A percentile compares a stretch with the other conserved stretches of the same genome.
Evolutionary conservation across 2,797 vertebrate species (phyloP).

Genomic region (Hemitrygon akajei): DNA sequence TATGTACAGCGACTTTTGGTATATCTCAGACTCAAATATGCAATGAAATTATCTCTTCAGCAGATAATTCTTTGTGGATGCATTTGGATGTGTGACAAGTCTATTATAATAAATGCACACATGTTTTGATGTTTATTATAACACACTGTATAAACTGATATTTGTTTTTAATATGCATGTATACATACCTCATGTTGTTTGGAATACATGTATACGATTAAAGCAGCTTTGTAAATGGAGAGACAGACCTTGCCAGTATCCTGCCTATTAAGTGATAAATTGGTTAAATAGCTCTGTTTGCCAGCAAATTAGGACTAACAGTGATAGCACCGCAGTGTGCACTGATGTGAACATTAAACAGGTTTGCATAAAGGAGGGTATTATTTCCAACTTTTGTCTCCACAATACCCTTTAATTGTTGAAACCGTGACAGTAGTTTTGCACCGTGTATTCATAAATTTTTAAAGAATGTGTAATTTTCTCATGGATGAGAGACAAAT

Average conservation of each 20-base stretch:
- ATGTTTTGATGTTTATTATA: background rate
- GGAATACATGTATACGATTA: background rate
- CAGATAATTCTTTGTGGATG: background rate
- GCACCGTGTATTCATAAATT: background rate
- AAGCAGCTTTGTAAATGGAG: background rate
- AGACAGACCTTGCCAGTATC: background rate
- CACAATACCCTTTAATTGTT: background rate
- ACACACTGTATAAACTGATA: background rate
- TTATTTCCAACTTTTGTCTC: background rate
- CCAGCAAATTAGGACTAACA: conserved; percentile 31
- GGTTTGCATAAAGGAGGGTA: background rate
- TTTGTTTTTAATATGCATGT: background rate
- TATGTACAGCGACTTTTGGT: background rate
- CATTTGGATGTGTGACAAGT: background rate
- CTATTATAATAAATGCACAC: background rate
- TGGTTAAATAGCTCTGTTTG: conserved; percentile 36
- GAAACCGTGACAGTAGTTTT: background rate
- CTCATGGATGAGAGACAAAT: background rate
- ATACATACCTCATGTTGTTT: background rate
- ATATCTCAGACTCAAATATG: background rate
- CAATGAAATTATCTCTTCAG: background rate
- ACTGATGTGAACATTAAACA: conserved; percentile 27
- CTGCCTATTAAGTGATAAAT: conserved; percentile 31
- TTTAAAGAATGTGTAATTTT: background rate
- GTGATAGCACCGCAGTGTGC: conserved; percentile 19